A percentile compares a stretch with the other conserved stretches of the same genome.
Conservation (phyloP, 2,888 invertebrate species). For the Neoascia interrupta region DNA sequence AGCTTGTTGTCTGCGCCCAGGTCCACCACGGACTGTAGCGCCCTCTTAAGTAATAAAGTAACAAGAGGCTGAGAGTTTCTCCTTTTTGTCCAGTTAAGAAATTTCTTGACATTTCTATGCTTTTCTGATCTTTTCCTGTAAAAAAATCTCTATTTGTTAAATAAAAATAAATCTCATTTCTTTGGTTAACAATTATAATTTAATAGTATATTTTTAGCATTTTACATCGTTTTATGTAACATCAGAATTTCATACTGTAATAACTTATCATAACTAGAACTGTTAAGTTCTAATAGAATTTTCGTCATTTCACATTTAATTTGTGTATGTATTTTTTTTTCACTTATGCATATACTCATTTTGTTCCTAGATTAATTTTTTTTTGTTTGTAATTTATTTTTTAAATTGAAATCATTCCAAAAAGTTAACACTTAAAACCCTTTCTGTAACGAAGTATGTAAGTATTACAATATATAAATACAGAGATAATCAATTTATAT, state of each 20-base stretch:
- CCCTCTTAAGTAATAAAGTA: too few relatives aligned
- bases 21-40: too few relatives aligned
- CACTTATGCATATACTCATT: background rate
- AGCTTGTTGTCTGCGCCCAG: too few relatives aligned
- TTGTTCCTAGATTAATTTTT: constrained; percentile 12
- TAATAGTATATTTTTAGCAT: constrained; percentile 76
- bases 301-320: constrained; percentile 46
- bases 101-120: too few relatives aligned
- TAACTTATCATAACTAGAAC: constrained; percentile 59
- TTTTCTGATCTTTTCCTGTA: too few relatives aligned
- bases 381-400: constrained; percentile 7
- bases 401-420: constrained; percentile 36
- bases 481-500: constrained; percentile 12
- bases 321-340: constrained; percentile 23
- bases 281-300: constrained; percentile 40
- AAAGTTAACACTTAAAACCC: constrained; percentile 45
- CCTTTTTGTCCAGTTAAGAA: too few relatives aligned
- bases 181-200: constrained; percentile 79
- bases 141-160: background rate
- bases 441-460: constrained; percentile 46
- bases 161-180: constrained; percentile 32
- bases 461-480: constrained; percentile 47
- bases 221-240: constrained; percentile 68
- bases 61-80: too few relatives aligned
- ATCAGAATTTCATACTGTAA: constrained; percentile 70